Evolutionary conservation across 2,113 vertebrate species (phyloP).

Genomic region (pig (Sus scrofa)): DNA sequence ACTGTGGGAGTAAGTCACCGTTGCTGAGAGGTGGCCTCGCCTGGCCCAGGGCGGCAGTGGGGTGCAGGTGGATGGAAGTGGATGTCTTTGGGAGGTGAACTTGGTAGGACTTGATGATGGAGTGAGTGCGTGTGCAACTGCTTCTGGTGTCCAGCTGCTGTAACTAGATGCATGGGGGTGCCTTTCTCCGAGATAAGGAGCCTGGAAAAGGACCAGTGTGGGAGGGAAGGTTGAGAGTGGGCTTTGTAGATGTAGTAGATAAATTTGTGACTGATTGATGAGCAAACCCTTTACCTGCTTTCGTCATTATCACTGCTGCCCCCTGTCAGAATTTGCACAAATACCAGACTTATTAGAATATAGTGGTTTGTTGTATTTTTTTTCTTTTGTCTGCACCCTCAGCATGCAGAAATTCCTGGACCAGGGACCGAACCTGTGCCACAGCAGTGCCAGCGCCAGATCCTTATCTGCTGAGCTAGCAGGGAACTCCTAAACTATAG

Average conservation of each 20-base stretch:
- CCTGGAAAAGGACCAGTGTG: neutral
- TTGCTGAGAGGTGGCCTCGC: too few species aligned
- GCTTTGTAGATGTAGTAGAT: neutral
- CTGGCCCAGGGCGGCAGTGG: neutral
- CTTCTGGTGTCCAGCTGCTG: neutral
- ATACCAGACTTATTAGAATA: neutral
- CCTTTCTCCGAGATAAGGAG: neutral
- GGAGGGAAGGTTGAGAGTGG: neutral
- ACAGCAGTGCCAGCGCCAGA: too few species aligned
- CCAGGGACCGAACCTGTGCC: too few species aligned
- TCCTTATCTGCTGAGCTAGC: too few species aligned
- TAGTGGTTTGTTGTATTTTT: too few species aligned
- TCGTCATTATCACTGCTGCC: neutral
- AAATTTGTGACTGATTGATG: neutral
- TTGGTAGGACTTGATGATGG: neutral
- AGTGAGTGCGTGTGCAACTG: neutral
- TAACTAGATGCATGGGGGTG: neutral
- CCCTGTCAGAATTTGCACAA: neutral
- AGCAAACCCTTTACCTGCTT: neutral
- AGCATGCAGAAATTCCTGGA: too few species aligned
- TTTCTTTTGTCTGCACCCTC: too few species aligned
- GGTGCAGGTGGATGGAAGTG: accelerated
- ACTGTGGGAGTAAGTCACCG: too few species aligned
- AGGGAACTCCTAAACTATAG: neutral
- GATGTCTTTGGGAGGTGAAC: neutral